Evolutionary conservation across 2,888 invertebrate species (phyloP), one percentile per base, ranked within the genome.

Genomic region (Drosophila siamana): DNA sequence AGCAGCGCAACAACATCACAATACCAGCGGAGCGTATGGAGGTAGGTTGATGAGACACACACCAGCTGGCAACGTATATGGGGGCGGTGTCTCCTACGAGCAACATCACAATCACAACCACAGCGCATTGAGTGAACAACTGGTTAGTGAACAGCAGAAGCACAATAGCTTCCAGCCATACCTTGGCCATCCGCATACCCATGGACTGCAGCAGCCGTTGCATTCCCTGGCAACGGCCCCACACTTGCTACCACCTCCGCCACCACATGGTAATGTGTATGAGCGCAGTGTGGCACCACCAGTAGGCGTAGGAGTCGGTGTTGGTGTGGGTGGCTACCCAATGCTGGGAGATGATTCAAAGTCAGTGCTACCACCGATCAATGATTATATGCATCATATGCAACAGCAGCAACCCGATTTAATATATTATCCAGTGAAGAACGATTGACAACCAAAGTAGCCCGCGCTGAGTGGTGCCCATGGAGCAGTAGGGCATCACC

Each of bases 361-460:
- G 73, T 89, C 90, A 0, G 90, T 91, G 69, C 70, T 92, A 78
- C 92, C 92, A 36, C 92, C 92, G 15, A 90, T 92, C 55, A 90
- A 90, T 65, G 92, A 92, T 47, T 92, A 92, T 28, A 91, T 92
- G 91, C 91, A 91, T 78, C 91, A 91, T 78, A 90, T 90, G 79
- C 90, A 90, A 46, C 87, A 82, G 16, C 79, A 88, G 56, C 92
- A 92, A 69, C 89, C 91, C 56, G 91, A 92, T 77, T 86, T 91
- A 61, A 89, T 91, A 77, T 92, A 92, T 71, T 92, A 92, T 82
- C 87, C 92, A 81, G 92, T 91, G 83, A 92, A 92, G 74, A 92
- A 92, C 68, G 92, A 92, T 80, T 91, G 90, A 90, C 90, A 91
- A 80, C 81, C 90, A 84, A 91, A 91, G 84, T 89, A 91, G 79